phyloP scores from a whole-genome alignment of 2,113 vertebrate species.

The Carlito syrichta region DNA sequence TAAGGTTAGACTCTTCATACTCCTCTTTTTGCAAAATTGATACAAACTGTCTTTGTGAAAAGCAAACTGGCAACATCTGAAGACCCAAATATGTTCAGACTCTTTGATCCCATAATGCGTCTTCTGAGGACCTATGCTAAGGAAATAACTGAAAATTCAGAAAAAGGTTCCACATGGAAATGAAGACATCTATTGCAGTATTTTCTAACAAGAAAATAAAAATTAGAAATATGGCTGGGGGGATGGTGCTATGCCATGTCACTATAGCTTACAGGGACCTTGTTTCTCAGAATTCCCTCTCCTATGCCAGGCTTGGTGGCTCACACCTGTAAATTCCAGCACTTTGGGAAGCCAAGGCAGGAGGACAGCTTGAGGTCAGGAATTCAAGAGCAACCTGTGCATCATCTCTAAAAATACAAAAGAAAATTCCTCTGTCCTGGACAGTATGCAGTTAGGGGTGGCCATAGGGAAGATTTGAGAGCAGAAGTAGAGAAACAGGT shows the following conservation, averaged over 20 bases:
- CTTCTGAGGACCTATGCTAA: neutral
- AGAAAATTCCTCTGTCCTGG: no score
- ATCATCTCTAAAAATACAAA: no score
- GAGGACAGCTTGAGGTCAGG: no score
- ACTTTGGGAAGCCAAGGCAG: no score
- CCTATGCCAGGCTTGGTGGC: no score
- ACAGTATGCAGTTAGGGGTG: rapidly evolving
- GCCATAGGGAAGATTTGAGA: neutral
- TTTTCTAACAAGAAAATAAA: neutral
- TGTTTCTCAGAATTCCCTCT: neutral
- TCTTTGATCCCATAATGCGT: neutral
- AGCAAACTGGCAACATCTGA: neutral
- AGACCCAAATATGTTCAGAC: neutral
- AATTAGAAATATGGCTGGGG: rapidly evolving
- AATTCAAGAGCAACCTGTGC: no score
- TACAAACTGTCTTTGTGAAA: neutral
- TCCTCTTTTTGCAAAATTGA: neutral
- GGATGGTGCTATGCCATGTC: rapidly evolving
- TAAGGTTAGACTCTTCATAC: neutral
- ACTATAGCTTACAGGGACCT: rapidly evolving
- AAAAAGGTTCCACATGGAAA: neutral
- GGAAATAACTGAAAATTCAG: neutral
- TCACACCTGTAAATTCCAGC: no score
- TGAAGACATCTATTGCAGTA: neutral
- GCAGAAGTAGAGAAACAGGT: neutral